Percentiles rank a stretch among this genome's conserved stretches.
Evolutionary conservation across 2,113 vertebrate genomes (phyloP).

Genomic region (Pluvialis apricaria): DNA sequence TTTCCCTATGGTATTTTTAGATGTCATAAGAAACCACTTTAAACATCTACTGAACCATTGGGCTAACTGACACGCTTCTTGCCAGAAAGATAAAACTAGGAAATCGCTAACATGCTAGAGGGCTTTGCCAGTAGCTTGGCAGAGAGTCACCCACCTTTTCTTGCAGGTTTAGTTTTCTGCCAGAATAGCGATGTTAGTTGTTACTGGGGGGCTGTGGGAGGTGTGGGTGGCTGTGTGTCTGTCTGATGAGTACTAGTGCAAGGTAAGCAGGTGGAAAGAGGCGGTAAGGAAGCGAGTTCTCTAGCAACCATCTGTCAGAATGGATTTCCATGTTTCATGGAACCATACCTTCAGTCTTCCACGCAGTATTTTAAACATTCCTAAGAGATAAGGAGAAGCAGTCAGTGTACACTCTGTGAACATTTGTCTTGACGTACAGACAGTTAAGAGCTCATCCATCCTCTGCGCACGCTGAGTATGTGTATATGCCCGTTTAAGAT

Average conservation of each 20-base stretch:
- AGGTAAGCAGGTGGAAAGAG: background rate
- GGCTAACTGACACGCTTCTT: background rate
- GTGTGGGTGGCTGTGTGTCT: background rate
- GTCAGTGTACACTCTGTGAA: background rate
- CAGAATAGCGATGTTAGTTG: rapidly evolving
- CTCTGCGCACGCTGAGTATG: background rate
- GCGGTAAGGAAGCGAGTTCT: background rate
- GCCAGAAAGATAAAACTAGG: background rate
- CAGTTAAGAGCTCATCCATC: background rate
- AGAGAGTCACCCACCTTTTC: background rate
- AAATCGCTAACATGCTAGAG: background rate
- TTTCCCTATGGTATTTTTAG: background rate
- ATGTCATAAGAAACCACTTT: background rate
- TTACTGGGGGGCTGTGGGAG: background rate
- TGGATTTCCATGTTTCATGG: background rate
- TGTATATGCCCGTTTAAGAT: background rate
- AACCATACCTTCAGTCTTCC: background rate
- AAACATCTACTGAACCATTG: background rate
- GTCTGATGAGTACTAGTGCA: background rate
- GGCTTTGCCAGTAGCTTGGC: background rate
- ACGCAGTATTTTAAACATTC: background rate
- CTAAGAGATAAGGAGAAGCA: background rate
- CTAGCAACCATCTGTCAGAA: background rate
- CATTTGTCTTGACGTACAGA: background rate
- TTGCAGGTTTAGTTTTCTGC: background rate